Conservation (phyloP, 2,888 invertebrate genomes). For the Lasioglossum figueresi region DNA sequence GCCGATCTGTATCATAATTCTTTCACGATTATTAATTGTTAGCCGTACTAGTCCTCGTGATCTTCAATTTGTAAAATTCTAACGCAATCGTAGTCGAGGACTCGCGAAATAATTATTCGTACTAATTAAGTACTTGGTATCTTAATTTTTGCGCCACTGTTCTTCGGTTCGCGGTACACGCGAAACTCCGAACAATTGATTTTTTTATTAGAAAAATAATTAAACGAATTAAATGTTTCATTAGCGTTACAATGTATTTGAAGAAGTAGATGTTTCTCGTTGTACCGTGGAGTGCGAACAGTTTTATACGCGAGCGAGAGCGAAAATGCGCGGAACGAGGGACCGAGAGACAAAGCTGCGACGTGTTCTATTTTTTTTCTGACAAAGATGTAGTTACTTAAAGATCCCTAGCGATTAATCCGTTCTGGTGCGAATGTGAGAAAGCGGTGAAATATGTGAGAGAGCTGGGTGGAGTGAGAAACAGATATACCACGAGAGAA, state of each 20-base stretch:
- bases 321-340: slow-evolving; percentile 6
- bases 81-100: slow-evolving; percentile 3
- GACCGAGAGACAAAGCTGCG: slow-evolving; percentile 43
- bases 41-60: not conserved
- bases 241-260: not conserved
- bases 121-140: slow-evolving; percentile 7
- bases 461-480: slow-evolving; percentile 13
- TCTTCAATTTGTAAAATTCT: slow-evolving; percentile 2
- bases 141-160: not conserved
- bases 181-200: not conserved
- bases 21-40: not conserved
- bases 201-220: not conserved
- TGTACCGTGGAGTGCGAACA: not conserved
- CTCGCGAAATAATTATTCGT: not conserved
- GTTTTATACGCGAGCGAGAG: not conserved
- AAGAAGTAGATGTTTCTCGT: not conserved
- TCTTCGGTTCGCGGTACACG: not conserved
- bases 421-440: slow-evolving; percentile 25
- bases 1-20: not conserved
- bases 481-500: slow-evolving; percentile 15
- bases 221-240: not conserved
- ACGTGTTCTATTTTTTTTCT: slow-evolving; percentile 71
- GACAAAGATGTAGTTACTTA: slow-evolving; percentile 72
- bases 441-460: slow-evolving; percentile 24
- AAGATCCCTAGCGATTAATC: slow-evolving; percentile 60